Conservation (phyloP, 2,888 invertebrate species). For the Palloptera scutellata region DNA sequence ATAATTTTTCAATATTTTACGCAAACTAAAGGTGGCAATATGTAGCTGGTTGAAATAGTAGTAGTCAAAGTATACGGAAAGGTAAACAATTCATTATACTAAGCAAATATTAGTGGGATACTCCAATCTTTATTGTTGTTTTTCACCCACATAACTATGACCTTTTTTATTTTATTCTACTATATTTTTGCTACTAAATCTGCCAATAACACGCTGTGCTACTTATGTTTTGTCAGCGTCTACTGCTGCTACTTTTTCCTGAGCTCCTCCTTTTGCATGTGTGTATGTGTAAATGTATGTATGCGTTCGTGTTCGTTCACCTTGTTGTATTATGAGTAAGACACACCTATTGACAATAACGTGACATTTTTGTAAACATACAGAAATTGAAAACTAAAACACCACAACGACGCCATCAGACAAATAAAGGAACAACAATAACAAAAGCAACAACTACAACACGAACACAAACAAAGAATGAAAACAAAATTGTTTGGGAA, state of each 20-base stretch:
- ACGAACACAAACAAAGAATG: not conserved
- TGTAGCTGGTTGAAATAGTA: not conserved
- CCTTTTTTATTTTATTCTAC: too few relatives aligned
- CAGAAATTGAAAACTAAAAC: not conserved
- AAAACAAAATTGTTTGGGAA: not conserved
- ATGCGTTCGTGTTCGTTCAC: not conserved
- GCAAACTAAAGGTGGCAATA: slow-evolving; percentile 5
- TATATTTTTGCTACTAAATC: too few relatives aligned
- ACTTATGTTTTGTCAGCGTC: too few relatives aligned
- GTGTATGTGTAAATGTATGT: not conserved
- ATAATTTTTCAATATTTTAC: slow-evolving; percentile 15
- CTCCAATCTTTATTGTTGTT: not conserved
- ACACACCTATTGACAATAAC: not conserved
- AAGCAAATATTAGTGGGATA: slow-evolving; percentile 12
- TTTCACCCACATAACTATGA: too few relatives aligned
- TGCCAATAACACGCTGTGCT: too few relatives aligned
- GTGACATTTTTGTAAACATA: slow-evolving; percentile 11
- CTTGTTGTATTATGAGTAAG: not conserved
- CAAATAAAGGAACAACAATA: slow-evolving; percentile 9
- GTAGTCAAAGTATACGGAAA: not conserved
- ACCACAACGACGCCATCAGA: slow-evolving; percentile 4
- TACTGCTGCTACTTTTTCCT: too few relatives aligned
- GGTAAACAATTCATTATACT: slow-evolving; percentile 21
- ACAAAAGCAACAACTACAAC: slow-evolving; percentile 3
- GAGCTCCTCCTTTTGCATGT: not conserved